Evolutionary conservation across 2,888 invertebrate genomes (phyloP).

Genomic region (Nowickia ferox): DNA sequence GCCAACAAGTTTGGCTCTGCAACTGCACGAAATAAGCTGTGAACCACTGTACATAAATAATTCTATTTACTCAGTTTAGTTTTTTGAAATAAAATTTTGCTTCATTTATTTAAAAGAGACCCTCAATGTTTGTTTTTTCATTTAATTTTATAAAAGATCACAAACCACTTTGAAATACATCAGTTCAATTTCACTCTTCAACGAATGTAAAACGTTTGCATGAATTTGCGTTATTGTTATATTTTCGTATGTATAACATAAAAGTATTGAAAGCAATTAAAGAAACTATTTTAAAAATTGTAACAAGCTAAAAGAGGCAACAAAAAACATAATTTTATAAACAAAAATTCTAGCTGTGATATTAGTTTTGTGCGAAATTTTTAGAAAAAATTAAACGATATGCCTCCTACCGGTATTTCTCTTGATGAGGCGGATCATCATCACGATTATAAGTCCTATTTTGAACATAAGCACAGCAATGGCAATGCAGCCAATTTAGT

Average conservation of each 20-base stretch:
- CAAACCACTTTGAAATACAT: slow-evolving; percentile 50
- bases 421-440: slow-evolving; percentile 73
- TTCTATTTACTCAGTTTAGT: too few species aligned
- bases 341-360: slow-evolving; percentile 4
- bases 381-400: slow-evolving; percentile 72
- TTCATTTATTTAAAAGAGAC: neutral
- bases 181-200: slow-evolving; percentile 71
- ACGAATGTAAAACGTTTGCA: slow-evolving; percentile 55
- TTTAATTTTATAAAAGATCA: slow-evolving; percentile 71
- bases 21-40: too few species aligned
- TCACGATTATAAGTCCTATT: slow-evolving; percentile 75
- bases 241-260: neutral
- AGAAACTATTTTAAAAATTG: neutral
- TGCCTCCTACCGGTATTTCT: slow-evolving; percentile 80
- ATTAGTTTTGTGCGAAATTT: neutral
- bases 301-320: slow-evolving; percentile 13
- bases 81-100: neutral
- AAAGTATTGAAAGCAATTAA: slow-evolving; percentile 11
- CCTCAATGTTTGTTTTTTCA: neutral
- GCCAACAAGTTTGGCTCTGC: too few species aligned
- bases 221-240: neutral
- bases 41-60: too few species aligned
- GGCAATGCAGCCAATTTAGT: slow-evolving; percentile 66
- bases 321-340: neutral
- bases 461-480: slow-evolving; percentile 72